Evolutionary conservation across 1,140 invertebrate species (phyloP).

Genomic region (Drosophila mojavensis): DNA sequence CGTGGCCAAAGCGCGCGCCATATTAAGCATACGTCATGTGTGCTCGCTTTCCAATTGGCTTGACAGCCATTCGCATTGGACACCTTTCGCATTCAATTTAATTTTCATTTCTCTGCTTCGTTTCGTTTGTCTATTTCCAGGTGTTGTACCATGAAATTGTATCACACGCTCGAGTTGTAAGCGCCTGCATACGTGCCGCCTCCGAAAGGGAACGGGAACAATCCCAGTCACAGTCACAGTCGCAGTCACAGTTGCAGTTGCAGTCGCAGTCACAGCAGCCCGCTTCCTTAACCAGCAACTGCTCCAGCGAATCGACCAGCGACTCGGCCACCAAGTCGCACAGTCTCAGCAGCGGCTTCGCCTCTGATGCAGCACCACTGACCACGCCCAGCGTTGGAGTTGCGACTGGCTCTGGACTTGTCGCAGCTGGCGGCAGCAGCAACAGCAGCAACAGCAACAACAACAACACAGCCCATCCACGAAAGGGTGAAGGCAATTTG

Average conservation of each 20-base stretch:
- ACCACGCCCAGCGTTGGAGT: slow-evolving; percentile 15
- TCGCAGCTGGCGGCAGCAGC: slow-evolving; percentile 34
- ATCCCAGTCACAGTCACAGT: slow-evolving; percentile 28
- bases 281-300: slow-evolving; percentile 73
- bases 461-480: slow-evolving; percentile 36
- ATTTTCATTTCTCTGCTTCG: slow-evolving; percentile 6
- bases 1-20: slow-evolving; percentile 9
- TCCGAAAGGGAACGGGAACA: slow-evolving; percentile 73
- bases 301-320: slow-evolving; percentile 76
- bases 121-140: slow-evolving; percentile 84
- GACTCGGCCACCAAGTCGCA: slow-evolving; percentile 69
- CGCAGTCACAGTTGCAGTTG: slow-evolving; percentile 30
- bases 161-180: slow-evolving; percentile 89
- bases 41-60: slow-evolving; percentile 46
- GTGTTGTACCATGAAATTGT: slow-evolving; percentile 90
- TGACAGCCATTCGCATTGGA: slow-evolving; percentile 28
- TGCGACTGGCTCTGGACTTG: slow-evolving; percentile 12
- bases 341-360: slow-evolving; percentile 71
- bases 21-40: slow-evolving; percentile 58
- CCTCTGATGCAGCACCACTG: slow-evolving; percentile 55
- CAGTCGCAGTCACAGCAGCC: slow-evolving; percentile 62
- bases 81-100: slow-evolving; percentile 31
- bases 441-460: slow-evolving; percentile 74
- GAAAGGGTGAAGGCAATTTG: slow-evolving; percentile 83
- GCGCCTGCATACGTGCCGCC: slow-evolving; percentile 86